A percentile compares a stretch with the other conserved stretches of the same genome.
Conservation (phyloP, 2,113 vertebrate genomes). For the Brienomyrus brachyistius region DNA sequence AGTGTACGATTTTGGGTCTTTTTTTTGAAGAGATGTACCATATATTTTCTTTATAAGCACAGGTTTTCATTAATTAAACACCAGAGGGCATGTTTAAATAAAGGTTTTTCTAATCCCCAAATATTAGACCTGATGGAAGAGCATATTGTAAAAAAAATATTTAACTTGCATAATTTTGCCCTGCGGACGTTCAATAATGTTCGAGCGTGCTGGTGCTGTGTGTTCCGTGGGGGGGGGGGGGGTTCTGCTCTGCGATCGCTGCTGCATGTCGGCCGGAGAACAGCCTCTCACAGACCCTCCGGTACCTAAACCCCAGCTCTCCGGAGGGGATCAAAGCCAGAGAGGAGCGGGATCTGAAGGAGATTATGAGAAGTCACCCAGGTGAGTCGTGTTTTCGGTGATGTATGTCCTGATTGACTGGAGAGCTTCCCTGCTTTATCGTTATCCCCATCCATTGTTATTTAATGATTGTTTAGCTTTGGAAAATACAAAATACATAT, state of each 20-base stretch:
- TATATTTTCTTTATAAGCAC: background rate
- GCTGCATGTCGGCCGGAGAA: background rate
- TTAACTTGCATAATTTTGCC: background rate
- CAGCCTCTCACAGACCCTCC: background rate
- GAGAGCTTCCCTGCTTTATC: background rate
- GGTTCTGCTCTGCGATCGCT: background rate
- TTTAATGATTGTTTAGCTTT: background rate
- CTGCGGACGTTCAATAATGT: background rate
- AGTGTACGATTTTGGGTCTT: background rate
- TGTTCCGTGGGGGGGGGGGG: background rate
- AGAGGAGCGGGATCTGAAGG: background rate
- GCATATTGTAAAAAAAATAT: background rate
- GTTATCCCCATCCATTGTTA: background rate
- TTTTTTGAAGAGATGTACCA: background rate
- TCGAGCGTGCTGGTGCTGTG: background rate
- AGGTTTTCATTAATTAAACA: conserved; percentile 1
- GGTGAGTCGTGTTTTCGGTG: background rate
- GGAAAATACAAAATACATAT: background rate
- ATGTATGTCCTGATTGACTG: background rate
- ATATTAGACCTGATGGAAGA: background rate
- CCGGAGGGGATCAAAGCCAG: background rate
- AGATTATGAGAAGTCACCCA: background rate
- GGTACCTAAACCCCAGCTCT: background rate
- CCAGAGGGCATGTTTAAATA: background rate
- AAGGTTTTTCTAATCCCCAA: background rate